Evolutionary conservation across 2,888 invertebrate genomes (phyloP), one percentile per base, ranked within the genome.

Genomic region (Erebia epiphron): DNA sequence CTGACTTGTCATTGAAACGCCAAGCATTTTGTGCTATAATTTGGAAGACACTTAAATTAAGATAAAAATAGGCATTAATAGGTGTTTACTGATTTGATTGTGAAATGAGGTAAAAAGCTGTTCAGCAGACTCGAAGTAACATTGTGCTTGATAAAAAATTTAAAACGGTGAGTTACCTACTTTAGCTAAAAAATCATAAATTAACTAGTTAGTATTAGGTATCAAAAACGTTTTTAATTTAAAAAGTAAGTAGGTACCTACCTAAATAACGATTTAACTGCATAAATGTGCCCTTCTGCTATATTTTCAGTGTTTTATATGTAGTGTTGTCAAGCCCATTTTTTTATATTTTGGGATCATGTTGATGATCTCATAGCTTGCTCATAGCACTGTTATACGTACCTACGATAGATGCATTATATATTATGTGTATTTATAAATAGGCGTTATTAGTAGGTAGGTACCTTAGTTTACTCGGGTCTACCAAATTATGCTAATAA

Each of bases 151-250:
- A 61, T 18, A 46, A 13, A 18, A 18, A 61, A 43, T 18, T 61
- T 18, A 61, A 18, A 16, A n/a, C 43, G 43, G 61, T 61, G 13
- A 61, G 61, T 61, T 57, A 57, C 41, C n/a, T 56, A 21, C 9
- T 7, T 35, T 13, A 18, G 8, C 7, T 2, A 56, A 56, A 16
- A 8, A 1, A 18, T 10, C 18, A 4, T 21, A 56, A 9, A 18
- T 56, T 21, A 21, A 4, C 1, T n/a, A 41, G n/a, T 0, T 9
- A 60, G 2, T 35, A 35, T 7, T 35, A 35, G 7, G 35, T 13
- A 18, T 54, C n/a, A 2, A 56, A 56, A 7, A 18, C n/a, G 9
- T 10, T 10, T 10, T 10, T 18, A 10, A 18, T 2, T 1, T 21
- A 56, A 9, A 1, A 11, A 1, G 2, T 10, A 16, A 41, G 41